Conservation (phyloP, 2,113 vertebrate genomes). For the Danionella cerebrum region DNA sequence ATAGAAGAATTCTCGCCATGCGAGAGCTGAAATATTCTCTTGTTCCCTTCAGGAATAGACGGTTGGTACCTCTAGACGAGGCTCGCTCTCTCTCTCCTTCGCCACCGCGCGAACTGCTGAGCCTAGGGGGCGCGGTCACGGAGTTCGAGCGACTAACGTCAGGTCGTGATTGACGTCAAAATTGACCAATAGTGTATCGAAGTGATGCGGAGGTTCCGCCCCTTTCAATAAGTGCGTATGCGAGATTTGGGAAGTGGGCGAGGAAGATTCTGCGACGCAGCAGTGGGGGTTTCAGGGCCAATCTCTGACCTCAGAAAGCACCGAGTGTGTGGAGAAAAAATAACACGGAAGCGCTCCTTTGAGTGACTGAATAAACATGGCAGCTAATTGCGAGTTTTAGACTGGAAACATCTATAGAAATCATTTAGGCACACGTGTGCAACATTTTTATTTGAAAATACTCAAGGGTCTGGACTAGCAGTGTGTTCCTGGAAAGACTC, state of each 20-base stretch:
- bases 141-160: not conserved
- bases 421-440: not conserved
- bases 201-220: not conserved
- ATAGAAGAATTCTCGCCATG: not conserved
- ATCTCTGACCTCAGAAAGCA: not conserved
- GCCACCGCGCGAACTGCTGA: conserved; percentile 34
- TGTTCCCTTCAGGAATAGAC: not conserved
- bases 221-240: conserved; percentile 14
- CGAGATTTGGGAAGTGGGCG: conserved; percentile 21
- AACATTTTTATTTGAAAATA: not conserved
- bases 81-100: conserved; percentile 21
- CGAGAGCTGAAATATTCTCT: not conserved
- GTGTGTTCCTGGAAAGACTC: not conserved
- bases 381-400: no score
- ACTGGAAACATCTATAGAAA: no score
- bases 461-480: not conserved
- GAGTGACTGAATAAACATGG: not conserved
- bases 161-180: conserved; percentile 6
- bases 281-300: not conserved
- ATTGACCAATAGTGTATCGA: not conserved
- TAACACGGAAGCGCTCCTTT: not conserved
- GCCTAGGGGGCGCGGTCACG: conserved; percentile 34
- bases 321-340: not conserved
- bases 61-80: conserved; percentile 31
- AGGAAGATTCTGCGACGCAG: not conserved